Evolutionary conservation across 2,113 vertebrate genomes (phyloP), one percentile per base, ranked within the genome.

Genomic region (Nematolebias whitei): DNA sequence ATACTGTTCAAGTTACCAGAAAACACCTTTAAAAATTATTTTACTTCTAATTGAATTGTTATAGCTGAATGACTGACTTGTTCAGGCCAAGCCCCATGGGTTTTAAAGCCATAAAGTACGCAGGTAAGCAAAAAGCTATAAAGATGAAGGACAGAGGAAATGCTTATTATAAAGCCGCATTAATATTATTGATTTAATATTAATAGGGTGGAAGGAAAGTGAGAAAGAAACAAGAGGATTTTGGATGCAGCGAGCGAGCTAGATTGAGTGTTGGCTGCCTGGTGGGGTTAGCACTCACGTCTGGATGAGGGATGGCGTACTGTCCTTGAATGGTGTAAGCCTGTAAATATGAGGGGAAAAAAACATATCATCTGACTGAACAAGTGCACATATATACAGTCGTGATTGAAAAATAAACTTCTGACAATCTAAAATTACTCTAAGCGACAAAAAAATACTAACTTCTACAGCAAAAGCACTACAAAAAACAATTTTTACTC

Each of bases 251-350:
- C 9, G 63, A 70, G 74, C 78, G 48, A 71, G 65, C 59, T 13
- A 39, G 38, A 49, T 54, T 49, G 77, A 69, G 73, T 41, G 68
- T 55, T 55, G 54, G 66, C 65, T 71, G 79, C 74, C 63, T 76
- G 6, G 1, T 75, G 83, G 85, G 86, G 83, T 65, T 12, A 84
- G 72, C 91, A 98, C 96, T 98, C 94, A 99, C 95, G 95, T 98
- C 96, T 82, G 95, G 95, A 88, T 98, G 97, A 80, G 97, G 96
- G 90, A 98, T 97, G 89, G 96, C 96, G 8, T 97, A 98, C 80
- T 98, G 96, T 95, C 96, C 97, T 95, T 98, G 97, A 95, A 98
- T 98, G 78, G 97, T 96, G 91, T 98, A 98, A 91, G 97, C 97
- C 97, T 98, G 92, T 13, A 63, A 85, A 78, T 68, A 78, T 7